phyloP scores from a whole-genome alignment of 2,888 invertebrate species.

The Agrochola circellaris region DNA sequence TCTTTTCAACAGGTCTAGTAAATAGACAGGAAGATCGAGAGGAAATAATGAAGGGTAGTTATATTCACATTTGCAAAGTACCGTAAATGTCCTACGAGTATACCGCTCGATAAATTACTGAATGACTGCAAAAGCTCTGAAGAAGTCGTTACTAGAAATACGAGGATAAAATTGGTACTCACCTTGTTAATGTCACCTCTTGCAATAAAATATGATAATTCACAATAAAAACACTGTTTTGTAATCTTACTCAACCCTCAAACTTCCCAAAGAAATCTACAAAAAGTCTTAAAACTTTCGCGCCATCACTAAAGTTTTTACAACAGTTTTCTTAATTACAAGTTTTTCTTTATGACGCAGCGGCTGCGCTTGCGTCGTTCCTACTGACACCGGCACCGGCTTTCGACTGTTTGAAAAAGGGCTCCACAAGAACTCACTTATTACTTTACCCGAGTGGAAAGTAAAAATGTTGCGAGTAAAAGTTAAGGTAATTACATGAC shows the following conservation, averaged over 20 bases:
- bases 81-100: slow-evolving; percentile 50
- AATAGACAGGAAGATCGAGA: slow-evolving; percentile 29
- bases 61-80: slow-evolving; percentile 59
- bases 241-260: not conserved
- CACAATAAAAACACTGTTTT: slow-evolving; percentile 37
- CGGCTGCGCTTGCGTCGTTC: slow-evolving; percentile 62
- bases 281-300: slow-evolving; percentile 16
- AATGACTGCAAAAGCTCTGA: slow-evolving; percentile 30
- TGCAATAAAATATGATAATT: not conserved
- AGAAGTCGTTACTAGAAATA: slow-evolving; percentile 12
- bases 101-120: slow-evolving; percentile 51
- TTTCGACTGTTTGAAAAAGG: slow-evolving; percentile 84
- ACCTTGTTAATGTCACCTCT: slow-evolving; percentile 26
- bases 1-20: not conserved
- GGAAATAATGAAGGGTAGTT: slow-evolving; percentile 40
- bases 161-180: slow-evolving; percentile 29
- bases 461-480: slow-evolving; percentile 83
- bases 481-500: slow-evolving; percentile 75
- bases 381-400: slow-evolving; percentile 69
- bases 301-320: not conserved
- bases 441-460: slow-evolving; percentile 75
- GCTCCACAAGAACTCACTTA: slow-evolving; percentile 73
- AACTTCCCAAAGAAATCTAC: not conserved
- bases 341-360: slow-evolving; percentile 64
- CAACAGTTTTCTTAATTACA: slow-evolving; percentile 52